Base-by-base conservation (phyloP, 2,113 vertebrate species). In the Leptocoma aspasia region DNA sequence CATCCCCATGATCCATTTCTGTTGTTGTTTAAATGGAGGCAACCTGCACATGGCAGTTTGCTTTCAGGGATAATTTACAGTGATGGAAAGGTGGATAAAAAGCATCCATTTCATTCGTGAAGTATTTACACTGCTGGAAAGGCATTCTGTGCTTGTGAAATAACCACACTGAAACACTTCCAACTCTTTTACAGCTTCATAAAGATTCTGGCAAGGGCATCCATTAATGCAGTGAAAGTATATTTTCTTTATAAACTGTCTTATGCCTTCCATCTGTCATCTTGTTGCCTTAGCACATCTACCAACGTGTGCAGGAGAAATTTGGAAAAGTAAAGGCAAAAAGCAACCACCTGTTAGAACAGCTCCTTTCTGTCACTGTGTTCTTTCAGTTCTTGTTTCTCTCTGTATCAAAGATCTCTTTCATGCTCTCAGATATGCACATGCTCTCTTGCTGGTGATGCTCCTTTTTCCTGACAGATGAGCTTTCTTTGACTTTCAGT, bases 181-280 rank as follows among this genome's bases (percentile, higher is more conserved):
- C 96, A 96, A 53, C 79, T 95, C 84, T 90, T 95, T 96, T 97
- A 96, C 88, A 90, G 95, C 96, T 97, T 96, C 97, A 95, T 97
- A 96, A 97, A 96, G 93, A 96, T 91, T 91, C 93, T 93, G 89
- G 96, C 94, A 96, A 94, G 92, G 93, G 76, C 92, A 96, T 96
- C 93, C 94, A 93, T 96, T 97, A 96, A 96, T 96, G 91, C 96
- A 96, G 72, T 61, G 88, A 84, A 93, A 95, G 91, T 97, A 92
- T 95, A 94, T 96, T 96, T 96, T 96, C 94, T 97, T 96, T 96
- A 96, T 89, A 96, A 96, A 97, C 90, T 93, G 91, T 92, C 94
- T 95, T 76, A 66, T 41, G 77, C 63, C 61, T 92, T 95, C 77
- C 93, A 96, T 97, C 94, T 92, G 54, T 97, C 96, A 93, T 91